phyloP scores from a whole-genome alignment of 92 coral and sea anemone species.

The Palythoa caribaeorum region DNA sequence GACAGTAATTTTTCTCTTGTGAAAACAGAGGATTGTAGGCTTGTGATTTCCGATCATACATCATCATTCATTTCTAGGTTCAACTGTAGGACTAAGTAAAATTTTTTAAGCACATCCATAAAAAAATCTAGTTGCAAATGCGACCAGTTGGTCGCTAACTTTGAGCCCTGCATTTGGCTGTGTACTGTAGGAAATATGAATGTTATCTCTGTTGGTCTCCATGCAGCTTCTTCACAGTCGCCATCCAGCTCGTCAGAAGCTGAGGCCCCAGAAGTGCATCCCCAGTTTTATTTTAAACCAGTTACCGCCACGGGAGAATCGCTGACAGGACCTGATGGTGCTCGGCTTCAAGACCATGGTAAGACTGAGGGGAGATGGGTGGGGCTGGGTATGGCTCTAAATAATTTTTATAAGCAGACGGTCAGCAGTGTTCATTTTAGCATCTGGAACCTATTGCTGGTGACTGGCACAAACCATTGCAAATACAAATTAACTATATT shows the following conservation, averaged over 20 bases:
- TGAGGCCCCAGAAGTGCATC: constrained; percentile 41
- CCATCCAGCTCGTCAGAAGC: constrained; percentile 10
- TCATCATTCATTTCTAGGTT: too few species aligned
- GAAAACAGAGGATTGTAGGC: too few species aligned
- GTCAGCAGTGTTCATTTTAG: background rate
- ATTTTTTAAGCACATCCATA: too few species aligned
- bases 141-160: too few species aligned
- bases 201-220: background rate
- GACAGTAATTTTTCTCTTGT: too few species aligned
- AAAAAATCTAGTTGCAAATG: too few species aligned
- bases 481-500: too few species aligned
- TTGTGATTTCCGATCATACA: too few species aligned
- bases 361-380: background rate
- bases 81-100: too few species aligned
- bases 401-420: background rate
- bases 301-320: constrained; percentile 73
- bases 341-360: constrained; percentile 80
- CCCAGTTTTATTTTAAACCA: constrained; percentile 81
- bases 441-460: background rate
- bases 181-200: too few species aligned
- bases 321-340: constrained; percentile 71
- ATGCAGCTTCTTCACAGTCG: constrained; percentile 23
- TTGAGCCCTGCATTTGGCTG: too few species aligned
- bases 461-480: too few species aligned
- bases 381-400: background rate